Evolutionary conservation across 2,888 invertebrate genomes (phyloP).

Genomic region (Torymus tubicola): DNA sequence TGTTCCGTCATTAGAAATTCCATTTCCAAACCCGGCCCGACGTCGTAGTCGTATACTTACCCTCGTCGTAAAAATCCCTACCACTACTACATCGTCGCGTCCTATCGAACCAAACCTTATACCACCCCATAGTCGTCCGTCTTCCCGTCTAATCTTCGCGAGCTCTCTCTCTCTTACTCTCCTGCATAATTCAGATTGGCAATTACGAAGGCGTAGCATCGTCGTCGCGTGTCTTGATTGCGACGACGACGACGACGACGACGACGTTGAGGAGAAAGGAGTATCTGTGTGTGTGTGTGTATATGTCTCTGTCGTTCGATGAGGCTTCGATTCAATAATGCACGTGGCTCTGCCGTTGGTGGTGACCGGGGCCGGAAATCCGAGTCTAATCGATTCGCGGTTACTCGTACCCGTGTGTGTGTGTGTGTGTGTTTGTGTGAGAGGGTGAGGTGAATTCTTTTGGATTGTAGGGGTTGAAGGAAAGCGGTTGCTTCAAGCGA

Average conservation of each 20-base stretch:
- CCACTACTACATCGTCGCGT: background rate
- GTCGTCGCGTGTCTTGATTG: background rate
- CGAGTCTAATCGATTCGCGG: background rate
- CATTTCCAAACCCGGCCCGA: constrained; percentile 7
- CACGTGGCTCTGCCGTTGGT: background rate
- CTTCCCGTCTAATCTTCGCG: constrained; percentile 47
- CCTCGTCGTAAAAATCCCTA: constrained; percentile 19
- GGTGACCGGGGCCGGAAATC: too few relatives aligned
- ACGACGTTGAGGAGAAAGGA: too few relatives aligned
- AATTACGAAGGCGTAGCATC: constrained; percentile 54
- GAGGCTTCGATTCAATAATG: constrained; percentile 39
- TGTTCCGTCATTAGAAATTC: constrained; percentile 26
- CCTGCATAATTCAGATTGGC: constrained; percentile 60
- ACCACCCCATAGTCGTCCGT: constrained; percentile 4
- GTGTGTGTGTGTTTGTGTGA: background rate
- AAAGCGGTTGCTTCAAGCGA: background rate
- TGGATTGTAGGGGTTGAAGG: background rate
- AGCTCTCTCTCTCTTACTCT: background rate
- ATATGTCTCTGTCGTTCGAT: too few relatives aligned
- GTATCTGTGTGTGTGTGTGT: too few relatives aligned
- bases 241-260: background rate
- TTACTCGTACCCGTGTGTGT: too few relatives aligned
- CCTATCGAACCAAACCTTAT: constrained; percentile 5
- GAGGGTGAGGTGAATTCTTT: background rate
- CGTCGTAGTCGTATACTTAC: too few relatives aligned